Base-by-base conservation (phyloP, 2,113 vertebrate genomes). In the Axis porcinus region DNA sequence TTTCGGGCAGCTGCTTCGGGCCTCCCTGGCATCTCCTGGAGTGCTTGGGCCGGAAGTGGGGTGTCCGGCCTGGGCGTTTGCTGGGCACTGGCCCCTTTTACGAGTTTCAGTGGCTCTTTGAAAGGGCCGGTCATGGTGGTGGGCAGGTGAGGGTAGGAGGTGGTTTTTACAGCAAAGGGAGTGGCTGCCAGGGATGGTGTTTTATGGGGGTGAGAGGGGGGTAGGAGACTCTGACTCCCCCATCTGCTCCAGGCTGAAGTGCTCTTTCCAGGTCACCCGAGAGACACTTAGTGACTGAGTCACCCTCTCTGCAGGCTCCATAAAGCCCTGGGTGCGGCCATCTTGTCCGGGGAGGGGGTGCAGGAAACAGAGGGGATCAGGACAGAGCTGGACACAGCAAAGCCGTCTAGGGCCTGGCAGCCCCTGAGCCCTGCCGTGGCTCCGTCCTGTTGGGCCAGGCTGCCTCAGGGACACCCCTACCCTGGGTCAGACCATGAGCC, bases 141-240 rank as follows among this genome's bases (percentile, higher is more conserved):
- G 96, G 96, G 96, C 96, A 96, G 98, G 96, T 96, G 97, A 90
- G 97, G 98, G 98, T 94, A 92, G 98, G 97, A 96, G 98, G 98
- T 95, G 95, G 76, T 98, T 99, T 81, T 98, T 98, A 96, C 78
- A 33, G 96, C 54, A n/a, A n/a, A 96, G 91, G 97, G 92, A 89
- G 97, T 96, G 98, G 98, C 98, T 98, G 98, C 91, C 96, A 55
- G 93, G 88, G 95, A 87, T 67, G 95, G 3, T 79, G 96, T 99
- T 99, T 99, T 99, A 98, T 97, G 98, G 98, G 96, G 98, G 98
- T 57, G 95, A 97, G 96, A 97, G 97, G 96, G 96, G 98, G 96
- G 97, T 97, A 98, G 98, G 97, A 97, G 97, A 97, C 97, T 98
- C 96, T 98, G 98, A 93, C 97, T 98, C 97, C 98, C 98, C 89